phyloP scores from a whole-genome alignment of 2,113 vertebrate genomes.

The Mustelus asterias region DNA sequence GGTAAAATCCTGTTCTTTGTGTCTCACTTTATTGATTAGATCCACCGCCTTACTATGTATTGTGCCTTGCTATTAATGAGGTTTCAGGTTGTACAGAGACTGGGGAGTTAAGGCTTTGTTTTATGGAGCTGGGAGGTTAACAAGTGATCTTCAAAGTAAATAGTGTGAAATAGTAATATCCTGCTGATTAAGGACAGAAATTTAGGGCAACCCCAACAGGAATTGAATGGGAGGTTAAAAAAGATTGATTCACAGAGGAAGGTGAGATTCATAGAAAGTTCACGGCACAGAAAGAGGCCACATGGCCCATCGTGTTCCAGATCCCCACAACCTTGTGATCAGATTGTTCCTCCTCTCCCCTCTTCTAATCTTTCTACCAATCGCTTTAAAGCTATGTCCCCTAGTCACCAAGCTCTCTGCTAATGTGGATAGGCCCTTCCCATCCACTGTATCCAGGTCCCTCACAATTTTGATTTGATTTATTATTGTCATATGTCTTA shows the following conservation, averaged over 20 bases:
- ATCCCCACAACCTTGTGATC: no score
- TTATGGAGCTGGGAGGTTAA: neutral
- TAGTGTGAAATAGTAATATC: no score
- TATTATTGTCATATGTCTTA: no score
- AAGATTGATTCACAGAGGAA: neutral
- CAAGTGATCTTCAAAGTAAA: neutral
- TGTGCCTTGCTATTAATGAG: neutral
- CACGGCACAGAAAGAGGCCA: no score
- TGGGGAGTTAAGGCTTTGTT: neutral
- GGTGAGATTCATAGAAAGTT: neutral
- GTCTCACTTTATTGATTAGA: neutral
- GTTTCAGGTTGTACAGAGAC: neutral
- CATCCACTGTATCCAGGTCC: no score
- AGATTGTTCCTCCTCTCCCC: no score
- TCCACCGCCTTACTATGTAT: neutral
- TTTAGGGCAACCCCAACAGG: neutral
- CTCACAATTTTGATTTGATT: no score
- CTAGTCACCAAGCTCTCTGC: no score
- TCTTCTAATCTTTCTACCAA: no score
- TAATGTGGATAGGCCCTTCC: no score
- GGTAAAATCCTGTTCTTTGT: neutral
- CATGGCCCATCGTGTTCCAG: no score
- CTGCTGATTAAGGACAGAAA: neutral
- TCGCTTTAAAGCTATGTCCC: no score
- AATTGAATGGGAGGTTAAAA: neutral